These are phyloP conservation scores for Fukomys damarensis DNA, from an alignment of 2,113 vertebrate species.

Conservation along the genomic window DNA sequence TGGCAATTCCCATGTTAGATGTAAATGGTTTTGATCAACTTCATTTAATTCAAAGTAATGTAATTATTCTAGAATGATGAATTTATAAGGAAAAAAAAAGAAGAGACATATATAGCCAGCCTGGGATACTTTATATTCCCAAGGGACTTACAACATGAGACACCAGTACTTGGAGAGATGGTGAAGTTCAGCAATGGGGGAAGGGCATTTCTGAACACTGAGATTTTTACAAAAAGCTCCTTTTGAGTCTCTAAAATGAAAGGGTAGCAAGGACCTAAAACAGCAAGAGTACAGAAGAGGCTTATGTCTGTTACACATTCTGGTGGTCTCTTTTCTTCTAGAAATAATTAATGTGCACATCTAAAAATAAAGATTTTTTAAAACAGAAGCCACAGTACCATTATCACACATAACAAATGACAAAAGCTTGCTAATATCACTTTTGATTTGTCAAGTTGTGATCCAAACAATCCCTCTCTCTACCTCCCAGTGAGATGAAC, in stretches of 20 bases:
- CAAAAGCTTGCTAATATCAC: not conserved
- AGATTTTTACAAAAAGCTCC: not conserved
- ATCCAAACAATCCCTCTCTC: not conserved
- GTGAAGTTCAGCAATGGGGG: not conserved
- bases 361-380: not conserved
- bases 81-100: not conserved
- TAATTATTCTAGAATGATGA: slow-evolving; percentile 20
- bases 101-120: not conserved
- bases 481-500: not conserved
- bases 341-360: not conserved
- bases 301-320: not conserved
- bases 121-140: not conserved
- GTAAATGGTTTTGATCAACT: not conserved
- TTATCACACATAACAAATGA: not conserved
- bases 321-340: not conserved
- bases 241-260: not conserved
- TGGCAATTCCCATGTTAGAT: not conserved
- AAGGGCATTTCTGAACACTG: not conserved
- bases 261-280: not conserved
- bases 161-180: not conserved
- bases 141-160: not conserved
- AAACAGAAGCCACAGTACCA: not conserved
- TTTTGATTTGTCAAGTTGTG: not conserved
- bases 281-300: not conserved
- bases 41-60: slow-evolving; percentile 45